These are phyloP conservation scores for Carassius gibelio DNA, from an alignment of 2,113 vertebrate species.

Conservation along the genomic window DNA sequence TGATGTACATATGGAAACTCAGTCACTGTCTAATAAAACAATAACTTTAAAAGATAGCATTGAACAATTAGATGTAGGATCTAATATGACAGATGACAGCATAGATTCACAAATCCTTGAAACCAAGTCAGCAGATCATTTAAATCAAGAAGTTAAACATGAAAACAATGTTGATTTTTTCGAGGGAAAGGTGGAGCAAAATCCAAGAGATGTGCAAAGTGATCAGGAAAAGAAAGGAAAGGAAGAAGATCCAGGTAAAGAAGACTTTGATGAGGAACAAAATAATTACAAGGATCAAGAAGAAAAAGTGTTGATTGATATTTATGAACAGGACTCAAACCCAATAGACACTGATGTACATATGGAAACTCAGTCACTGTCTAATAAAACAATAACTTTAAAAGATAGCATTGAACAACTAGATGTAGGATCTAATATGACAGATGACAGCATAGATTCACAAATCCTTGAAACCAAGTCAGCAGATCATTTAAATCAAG, in stretches of 20 bases:
- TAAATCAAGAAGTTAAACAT: neutral
- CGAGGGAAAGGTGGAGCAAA: neutral
- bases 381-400: neutral
- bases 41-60: neutral
- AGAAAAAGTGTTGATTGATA: neutral
- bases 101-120: neutral
- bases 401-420: neutral
- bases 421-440: neutral
- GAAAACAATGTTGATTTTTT: neutral
- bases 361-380: neutral
- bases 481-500: neutral
- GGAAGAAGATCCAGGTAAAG: conserved; percentile 27
- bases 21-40: neutral
- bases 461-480: neutral
- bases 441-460: neutral
- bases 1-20: neutral
- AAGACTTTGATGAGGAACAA: conserved; percentile 4
- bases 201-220: neutral
- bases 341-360: neutral
- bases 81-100: conserved; percentile 1
- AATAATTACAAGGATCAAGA: neutral
- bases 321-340: neutral
- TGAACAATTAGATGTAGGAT: neutral
- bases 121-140: neutral
- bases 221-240: conserved; percentile 25